These are phyloP conservation scores for Pocillopora grandis DNA, from an alignment of 92 coral and sea anemone genomes.

Conservation along the genomic window DNA sequence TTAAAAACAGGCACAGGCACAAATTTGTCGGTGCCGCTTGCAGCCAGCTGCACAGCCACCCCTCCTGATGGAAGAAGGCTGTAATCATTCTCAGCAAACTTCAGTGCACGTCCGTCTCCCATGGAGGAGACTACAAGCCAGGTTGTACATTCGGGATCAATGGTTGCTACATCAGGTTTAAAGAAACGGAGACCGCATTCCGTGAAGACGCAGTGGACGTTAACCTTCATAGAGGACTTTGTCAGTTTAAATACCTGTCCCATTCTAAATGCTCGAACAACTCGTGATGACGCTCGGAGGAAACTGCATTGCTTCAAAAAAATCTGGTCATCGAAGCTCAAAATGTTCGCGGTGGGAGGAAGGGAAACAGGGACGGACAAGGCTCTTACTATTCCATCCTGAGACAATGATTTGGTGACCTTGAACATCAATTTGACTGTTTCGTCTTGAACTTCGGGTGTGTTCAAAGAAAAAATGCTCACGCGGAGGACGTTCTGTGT, in stretches of 20 bases:
- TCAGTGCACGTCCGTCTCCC: conserved; percentile 62
- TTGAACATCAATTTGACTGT: neutral
- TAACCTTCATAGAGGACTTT: conserved; percentile 44
- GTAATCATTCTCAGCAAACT: conserved; percentile 42
- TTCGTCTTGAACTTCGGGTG: conserved; percentile 15
- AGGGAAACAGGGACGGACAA: conserved; percentile 45
- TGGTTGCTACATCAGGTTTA: neutral
- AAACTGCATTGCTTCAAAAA: conserved; percentile 60
- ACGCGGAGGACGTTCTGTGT: conserved; percentile 80
- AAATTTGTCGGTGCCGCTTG: neutral
- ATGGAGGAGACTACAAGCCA: conserved; percentile 83
- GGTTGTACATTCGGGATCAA: neutral
- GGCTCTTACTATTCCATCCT: conserved; percentile 23
- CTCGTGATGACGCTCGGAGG: conserved; percentile 58
- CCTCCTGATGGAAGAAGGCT: conserved; percentile 83
- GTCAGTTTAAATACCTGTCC: neutral
- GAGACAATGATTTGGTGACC: conserved; percentile 54
- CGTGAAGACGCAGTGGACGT: conserved; percentile 30
- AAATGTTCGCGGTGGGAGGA: conserved; percentile 33
- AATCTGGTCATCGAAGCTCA: conserved; percentile 31
- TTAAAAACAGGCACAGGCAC: conserved; percentile 29
- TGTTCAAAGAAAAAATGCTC: conserved; percentile 56
- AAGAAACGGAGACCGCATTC: conserved; percentile 34
- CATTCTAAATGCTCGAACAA: neutral
- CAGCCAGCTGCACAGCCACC: conserved; percentile 57